Evolutionary conservation across 2,888 invertebrate species (phyloP).

Genomic region (Nemotelus pantherinus): DNA sequence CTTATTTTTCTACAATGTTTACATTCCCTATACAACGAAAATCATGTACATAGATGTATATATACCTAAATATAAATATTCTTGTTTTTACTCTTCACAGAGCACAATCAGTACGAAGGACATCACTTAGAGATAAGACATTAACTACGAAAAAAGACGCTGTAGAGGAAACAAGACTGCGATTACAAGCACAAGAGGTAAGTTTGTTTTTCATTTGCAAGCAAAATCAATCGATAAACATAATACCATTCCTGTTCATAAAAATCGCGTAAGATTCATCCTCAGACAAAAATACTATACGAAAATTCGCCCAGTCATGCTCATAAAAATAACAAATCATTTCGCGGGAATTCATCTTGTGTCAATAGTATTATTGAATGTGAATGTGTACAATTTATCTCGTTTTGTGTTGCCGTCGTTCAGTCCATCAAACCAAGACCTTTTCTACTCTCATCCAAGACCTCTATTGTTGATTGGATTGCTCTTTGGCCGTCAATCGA

Average conservation of each 20-base stretch:
- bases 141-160: conserved; percentile 94
- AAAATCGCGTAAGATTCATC: neutral
- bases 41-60: too few relatives aligned
- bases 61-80: too few relatives aligned
- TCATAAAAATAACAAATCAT: conserved; percentile 20
- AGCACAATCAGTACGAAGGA: conserved; percentile 92
- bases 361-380: neutral
- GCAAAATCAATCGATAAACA: neutral
- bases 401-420: conserved; percentile 13
- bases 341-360: conserved; percentile 21
- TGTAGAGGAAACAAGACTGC: conserved; percentile 86
- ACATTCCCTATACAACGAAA: too few relatives aligned
- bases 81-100: conserved; percentile 60
- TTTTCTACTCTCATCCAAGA: too few relatives aligned
- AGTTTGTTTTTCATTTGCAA: conserved; percentile 34
- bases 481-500: conserved; percentile 21
- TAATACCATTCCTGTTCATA: neutral
- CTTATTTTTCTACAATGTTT: too few relatives aligned
- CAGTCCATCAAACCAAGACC: conserved; percentile 21
- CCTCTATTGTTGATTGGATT: conserved; percentile 35
- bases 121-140: conserved; percentile 92
- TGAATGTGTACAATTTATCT: too few relatives aligned
- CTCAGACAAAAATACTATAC: neutral
- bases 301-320: neutral
- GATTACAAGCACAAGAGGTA: conserved; percentile 73